A percentile compares a stretch with the other conserved stretches of the same genome.
Evolutionary conservation across 2,888 invertebrate species (phyloP).

Genomic region (Prosapia bicincta): DNA sequence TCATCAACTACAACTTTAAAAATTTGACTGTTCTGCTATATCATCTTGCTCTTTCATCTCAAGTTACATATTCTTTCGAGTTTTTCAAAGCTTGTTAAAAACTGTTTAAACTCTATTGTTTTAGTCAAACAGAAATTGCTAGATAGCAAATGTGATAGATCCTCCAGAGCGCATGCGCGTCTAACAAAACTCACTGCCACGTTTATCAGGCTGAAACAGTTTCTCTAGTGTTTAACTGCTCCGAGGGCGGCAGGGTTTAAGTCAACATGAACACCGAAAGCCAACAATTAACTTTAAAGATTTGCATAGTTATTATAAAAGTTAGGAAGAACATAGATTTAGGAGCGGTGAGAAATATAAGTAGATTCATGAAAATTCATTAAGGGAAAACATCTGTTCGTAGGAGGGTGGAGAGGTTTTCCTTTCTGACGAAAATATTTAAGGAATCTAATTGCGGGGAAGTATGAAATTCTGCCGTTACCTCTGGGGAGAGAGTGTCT

Average conservation of each 20-base stretch:
- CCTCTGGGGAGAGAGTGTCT: neutral
- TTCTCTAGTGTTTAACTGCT: no score
- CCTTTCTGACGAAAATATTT: neutral
- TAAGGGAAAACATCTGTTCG: neutral
- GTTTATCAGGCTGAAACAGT: no score
- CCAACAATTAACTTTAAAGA: neutral
- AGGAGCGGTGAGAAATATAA: neutral
- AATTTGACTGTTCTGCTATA: no score
- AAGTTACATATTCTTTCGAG: no score
- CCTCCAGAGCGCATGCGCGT: no score
- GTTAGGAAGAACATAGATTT: neutral
- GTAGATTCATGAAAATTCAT: constrained; percentile 2
- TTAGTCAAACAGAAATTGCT: no score
- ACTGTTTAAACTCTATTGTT: no score
- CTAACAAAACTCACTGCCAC: no score
- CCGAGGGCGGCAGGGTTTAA: neutral
- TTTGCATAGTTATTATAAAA: constrained; percentile 2
- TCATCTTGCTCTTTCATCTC: no score
- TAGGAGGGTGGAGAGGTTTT: neutral
- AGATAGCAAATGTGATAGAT: no score
- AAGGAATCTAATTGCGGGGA: neutral
- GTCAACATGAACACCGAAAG: neutral
- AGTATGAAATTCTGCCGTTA: neutral
- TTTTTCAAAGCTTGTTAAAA: no score
- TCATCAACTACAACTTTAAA: no score